These are phyloP conservation scores for Coptodon rendalli DNA, from an alignment of 2,113 vertebrate species.

Conservation along the genomic window DNA sequence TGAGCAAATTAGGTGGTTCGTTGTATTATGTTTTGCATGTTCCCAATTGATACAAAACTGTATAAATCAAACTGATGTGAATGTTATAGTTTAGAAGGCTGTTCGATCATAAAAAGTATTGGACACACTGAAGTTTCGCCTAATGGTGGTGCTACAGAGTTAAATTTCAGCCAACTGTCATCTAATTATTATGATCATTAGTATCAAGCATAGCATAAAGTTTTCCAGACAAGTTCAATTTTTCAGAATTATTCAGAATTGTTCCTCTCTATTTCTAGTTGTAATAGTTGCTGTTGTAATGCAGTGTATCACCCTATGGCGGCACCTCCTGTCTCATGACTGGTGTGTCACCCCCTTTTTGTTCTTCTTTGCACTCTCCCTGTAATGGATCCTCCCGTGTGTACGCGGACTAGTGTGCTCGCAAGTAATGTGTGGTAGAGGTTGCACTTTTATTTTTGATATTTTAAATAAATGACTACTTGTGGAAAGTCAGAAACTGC, in stretches of 20 bases:
- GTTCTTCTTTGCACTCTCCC: too few relatives aligned
- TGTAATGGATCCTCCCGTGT: too few relatives aligned
- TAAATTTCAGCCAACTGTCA: neutral
- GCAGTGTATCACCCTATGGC: neutral
- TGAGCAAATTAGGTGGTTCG: neutral
- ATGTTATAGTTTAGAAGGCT: neutral
- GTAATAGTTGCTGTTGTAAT: fast-evolving
- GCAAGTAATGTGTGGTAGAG: too few relatives aligned
- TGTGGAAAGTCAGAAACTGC: too few relatives aligned
- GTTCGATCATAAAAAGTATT: neutral
- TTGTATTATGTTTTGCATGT: neutral
- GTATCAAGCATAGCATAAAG: neutral
- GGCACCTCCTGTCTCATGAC: neutral
- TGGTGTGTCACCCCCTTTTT: too few relatives aligned
- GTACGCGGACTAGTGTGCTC: too few relatives aligned
- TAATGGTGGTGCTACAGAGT: neutral
- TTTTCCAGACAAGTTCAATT: neutral
- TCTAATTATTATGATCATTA: neutral
- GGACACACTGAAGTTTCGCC: neutral
- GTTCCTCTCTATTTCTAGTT: neutral
- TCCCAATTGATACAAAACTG: neutral
- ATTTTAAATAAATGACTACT: too few relatives aligned
- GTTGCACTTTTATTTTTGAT: too few relatives aligned
- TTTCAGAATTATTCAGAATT: neutral
- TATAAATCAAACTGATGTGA: neutral